Base-by-base conservation (phyloP, 2,113 vertebrate genomes). In the Mobula hypostoma region DNA sequence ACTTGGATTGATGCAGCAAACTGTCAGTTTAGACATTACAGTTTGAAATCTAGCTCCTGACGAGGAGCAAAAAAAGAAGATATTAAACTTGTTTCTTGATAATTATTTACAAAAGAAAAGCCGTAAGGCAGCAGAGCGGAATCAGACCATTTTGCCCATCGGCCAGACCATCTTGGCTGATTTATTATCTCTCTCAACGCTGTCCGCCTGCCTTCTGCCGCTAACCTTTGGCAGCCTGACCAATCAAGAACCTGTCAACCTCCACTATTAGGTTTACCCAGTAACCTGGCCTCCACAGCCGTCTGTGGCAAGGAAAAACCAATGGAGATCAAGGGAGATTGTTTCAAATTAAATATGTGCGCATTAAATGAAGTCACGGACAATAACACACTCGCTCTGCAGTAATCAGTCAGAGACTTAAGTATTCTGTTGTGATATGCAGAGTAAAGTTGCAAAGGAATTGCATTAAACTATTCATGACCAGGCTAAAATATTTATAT, bases 401-500 rank as follows among this genome's bases (percentile, higher is more conserved):
- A 70, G 90, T 40, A 92, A 92, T 72, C 66, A 72, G 19, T 92
- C n/a, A 92, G 19, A 40, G 9, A 9, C 19, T 40, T 92, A 72
- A 91, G 32, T 32, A 70, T 91, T 72, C 63, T 92, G 66, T 72
- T 92, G 36, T 72, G 32, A 32, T 48, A 40, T 92, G 5, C 90
- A 92, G 32, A 72, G 24, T 72, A n/a, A 92, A 92, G 90, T 91
- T 72, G 90, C 63, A 92, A 70, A 72, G 32, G 24, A 21, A 72
- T 21, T 92, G 27, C 58, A 92, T 48, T 70, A 48, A 72, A 48
- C 90, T 27, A 48, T 72, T 48, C 68, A 92, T 72, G n/a, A 70
- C 7, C 21, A 24, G 27, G n/a, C 32, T 92, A 68, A 36, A 92
- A 48, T 92, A 72, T 40, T 92, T 40, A 48, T 90, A 12, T 66